phyloP scores from a whole-genome alignment of 1,140 invertebrate species.

The Eueides isabella region DNA sequence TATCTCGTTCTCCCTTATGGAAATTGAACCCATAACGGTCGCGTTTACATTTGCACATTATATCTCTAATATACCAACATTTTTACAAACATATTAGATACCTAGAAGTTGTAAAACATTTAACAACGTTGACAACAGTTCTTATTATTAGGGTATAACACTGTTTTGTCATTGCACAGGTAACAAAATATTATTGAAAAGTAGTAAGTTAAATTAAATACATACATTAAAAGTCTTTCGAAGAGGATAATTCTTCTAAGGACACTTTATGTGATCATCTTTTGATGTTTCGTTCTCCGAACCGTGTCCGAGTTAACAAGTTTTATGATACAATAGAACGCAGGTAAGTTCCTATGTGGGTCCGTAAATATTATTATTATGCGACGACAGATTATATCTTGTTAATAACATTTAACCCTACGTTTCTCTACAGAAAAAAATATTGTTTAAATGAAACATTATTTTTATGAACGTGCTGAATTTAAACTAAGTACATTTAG shows the following conservation, averaged over 20 bases:
- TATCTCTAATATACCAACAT: too few species aligned
- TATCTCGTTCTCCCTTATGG: too few species aligned
- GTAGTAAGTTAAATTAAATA: neutral
- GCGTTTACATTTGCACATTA: too few species aligned
- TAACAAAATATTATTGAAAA: neutral
- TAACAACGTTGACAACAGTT: too few species aligned
- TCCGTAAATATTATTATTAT: conserved; percentile 33
- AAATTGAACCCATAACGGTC: too few species aligned
- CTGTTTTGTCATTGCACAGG: too few species aligned
- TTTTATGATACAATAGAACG: conserved; percentile 32
- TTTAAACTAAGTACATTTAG: too few species aligned
- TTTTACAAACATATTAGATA: too few species aligned
- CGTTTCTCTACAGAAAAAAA: neutral
- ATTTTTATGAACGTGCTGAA: too few species aligned
- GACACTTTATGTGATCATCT: conserved; percentile 30
- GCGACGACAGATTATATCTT: neutral
- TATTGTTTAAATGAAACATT: too few species aligned
- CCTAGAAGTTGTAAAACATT: too few species aligned
- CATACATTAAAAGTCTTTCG: neutral
- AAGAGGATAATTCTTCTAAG: conserved; percentile 29
- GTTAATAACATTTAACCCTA: neutral
- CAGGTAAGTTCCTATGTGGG: conserved; percentile 30
- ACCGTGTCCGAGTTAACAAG: conserved; percentile 39
- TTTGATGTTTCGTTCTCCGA: conserved; percentile 37
- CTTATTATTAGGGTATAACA: too few species aligned